Evolutionary conservation across 2,113 vertebrate species (phyloP).

Genomic region (Paralichthys olivaceus): DNA sequence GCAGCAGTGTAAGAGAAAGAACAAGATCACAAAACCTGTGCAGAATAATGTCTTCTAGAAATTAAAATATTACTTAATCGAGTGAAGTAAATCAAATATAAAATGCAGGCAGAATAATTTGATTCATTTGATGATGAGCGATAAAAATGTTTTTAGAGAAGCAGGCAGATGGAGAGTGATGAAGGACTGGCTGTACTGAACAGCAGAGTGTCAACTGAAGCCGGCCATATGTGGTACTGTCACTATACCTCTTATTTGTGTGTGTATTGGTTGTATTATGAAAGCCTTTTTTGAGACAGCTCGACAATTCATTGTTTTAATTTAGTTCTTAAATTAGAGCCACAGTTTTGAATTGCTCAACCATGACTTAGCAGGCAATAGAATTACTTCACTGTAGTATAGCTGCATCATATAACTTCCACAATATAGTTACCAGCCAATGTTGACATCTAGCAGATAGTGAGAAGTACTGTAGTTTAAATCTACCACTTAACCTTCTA

Average conservation of each 20-base stretch:
- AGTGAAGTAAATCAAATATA: neutral
- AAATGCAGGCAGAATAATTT: neutral
- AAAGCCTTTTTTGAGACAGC: no score
- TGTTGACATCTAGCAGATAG: neutral
- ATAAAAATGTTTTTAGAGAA: neutral
- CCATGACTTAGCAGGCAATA: neutral
- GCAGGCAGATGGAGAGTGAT: conserved; percentile 55
- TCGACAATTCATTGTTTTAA: neutral
- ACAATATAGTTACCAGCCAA: neutral
- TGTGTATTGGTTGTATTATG: neutral
- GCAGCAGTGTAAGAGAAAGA: neutral
- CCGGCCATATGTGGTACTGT: conserved; percentile 42
- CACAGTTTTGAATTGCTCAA: neutral
- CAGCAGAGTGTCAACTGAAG: conserved; percentile 49
- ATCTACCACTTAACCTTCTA: neutral
- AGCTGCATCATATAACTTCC: neutral
- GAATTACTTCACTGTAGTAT: neutral
- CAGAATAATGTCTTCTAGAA: neutral
- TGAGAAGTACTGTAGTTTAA: neutral
- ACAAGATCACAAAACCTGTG: neutral
- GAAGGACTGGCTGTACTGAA: conserved; percentile 50
- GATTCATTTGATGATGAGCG: conserved; percentile 18
- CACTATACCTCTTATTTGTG: conserved; percentile 5
- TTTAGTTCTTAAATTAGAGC: no score
- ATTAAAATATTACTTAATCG: neutral